Evolutionary conservation across 1,140 invertebrate species (phyloP).

Genomic region (Hycleus phaleratus): DNA sequence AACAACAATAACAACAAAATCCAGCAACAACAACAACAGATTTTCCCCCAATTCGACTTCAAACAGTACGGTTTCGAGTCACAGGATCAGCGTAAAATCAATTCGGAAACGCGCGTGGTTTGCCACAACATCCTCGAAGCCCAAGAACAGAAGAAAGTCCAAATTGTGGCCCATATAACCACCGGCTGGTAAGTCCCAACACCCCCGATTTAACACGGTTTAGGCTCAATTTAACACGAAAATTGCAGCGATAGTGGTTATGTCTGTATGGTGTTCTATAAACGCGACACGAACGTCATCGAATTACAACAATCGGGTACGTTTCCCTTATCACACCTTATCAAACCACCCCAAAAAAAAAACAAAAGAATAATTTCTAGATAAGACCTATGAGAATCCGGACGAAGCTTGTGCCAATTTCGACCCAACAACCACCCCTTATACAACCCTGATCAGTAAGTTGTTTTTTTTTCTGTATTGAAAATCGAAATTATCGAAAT

Average conservation of each 20-base stretch:
- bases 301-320: conserved; percentile 59
- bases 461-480: conserved; percentile 27
- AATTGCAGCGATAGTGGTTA: conserved; percentile 70
- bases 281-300: conserved; percentile 69
- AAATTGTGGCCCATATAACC: conserved; percentile 64
- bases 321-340: not conserved
- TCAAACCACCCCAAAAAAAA: too few relatives aligned
- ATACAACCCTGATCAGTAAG: conserved; percentile 78
- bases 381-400: conserved; percentile 36
- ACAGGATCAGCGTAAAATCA: conserved; percentile 41
- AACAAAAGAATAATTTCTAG: conserved; percentile 13
- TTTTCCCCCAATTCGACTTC: conserved; percentile 29
- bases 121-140: conserved; percentile 60
- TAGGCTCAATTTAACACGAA: not conserved
- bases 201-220: not conserved
- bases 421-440: conserved; percentile 62
- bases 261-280: conserved; percentile 77
- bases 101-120: conserved; percentile 53
- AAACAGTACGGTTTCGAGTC: conserved; percentile 39
- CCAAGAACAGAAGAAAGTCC: conserved; percentile 51
- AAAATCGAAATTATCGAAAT: too few relatives aligned
- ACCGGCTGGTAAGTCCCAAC: conserved; percentile 58
- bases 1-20: conserved; percentile 27
- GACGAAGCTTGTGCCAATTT: conserved; percentile 54
- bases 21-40: conserved; percentile 15